Evolutionary conservation across 2,113 vertebrate genomes (phyloP).

Genomic region (Tychaedon coryphoeus): DNA sequence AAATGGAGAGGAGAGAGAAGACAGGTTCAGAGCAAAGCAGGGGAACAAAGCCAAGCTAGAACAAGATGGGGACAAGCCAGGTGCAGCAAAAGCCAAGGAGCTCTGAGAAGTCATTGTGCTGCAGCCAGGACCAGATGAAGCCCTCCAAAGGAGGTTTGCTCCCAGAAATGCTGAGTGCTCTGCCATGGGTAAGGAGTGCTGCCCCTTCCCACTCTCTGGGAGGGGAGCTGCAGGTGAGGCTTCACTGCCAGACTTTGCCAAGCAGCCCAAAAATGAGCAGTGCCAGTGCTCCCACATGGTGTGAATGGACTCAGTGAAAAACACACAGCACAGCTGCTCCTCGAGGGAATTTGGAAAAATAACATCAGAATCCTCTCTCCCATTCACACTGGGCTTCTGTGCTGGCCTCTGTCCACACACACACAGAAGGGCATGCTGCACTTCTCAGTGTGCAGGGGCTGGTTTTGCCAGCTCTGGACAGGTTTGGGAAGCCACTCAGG

Average conservation of each 20-base stretch:
- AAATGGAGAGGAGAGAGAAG: not conserved
- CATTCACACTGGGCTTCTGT: not conserved
- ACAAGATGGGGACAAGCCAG: not conserved
- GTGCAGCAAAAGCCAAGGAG: not conserved
- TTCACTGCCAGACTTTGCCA: not conserved
- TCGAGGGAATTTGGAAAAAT: not conserved
- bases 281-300: not conserved
- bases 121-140: not conserved
- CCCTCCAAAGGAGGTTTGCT: not conserved
- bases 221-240: not conserved
- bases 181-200: not conserved
- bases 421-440: not conserved
- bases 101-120: not conserved
- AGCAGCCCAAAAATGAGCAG: not conserved
- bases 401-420: not conserved
- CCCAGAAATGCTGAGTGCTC: not conserved
- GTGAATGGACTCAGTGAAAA: not conserved
- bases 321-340: not conserved
- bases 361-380: not conserved
- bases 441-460: not conserved
- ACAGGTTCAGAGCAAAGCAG: not conserved
- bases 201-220: not conserved
- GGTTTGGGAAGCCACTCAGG: not conserved
- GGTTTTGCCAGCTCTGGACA: not conserved
- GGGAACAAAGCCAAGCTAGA: not conserved